phyloP scores from a whole-genome alignment of 2,797 vertebrate species.

The Phrynocephalus forsythii region DNA sequence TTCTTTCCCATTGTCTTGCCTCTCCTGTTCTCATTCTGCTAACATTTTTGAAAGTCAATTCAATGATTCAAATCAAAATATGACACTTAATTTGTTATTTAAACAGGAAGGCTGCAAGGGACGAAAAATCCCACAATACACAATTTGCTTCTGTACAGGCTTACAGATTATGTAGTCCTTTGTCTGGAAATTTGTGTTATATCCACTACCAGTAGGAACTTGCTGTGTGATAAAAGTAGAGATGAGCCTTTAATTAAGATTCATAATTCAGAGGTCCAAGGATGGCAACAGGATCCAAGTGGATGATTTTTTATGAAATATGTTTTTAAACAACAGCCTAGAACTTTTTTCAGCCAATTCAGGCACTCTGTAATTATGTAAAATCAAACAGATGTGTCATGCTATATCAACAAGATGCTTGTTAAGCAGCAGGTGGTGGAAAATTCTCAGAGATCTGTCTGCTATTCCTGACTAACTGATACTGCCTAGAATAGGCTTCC shows the following conservation, averaged over 20 bases:
- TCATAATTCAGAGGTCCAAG: not conserved
- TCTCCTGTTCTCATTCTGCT: not conserved
- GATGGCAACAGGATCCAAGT: not conserved
- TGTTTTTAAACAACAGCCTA: not conserved
- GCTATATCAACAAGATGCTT: not conserved
- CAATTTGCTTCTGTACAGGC: not conserved
- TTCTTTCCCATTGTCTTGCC: not conserved
- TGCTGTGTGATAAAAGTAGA: not conserved
- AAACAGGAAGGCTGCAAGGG: not conserved
- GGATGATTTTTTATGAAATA: not conserved
- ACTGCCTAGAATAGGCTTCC: not conserved
- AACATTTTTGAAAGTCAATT: not conserved
- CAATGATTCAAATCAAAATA: not conserved
- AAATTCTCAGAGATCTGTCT: not conserved
- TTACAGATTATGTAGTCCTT: not conserved
- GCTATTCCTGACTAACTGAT: not conserved
- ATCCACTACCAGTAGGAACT: not conserved
- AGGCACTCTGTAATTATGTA: not conserved
- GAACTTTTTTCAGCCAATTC: not conserved
- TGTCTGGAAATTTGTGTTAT: not conserved
- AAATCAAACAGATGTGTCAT: not conserved
- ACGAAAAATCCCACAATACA: not conserved
- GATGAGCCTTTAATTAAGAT: not conserved
- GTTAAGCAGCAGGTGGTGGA: not conserved
- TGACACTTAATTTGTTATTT: not conserved